Evolutionary conservation across 2,888 invertebrate species (phyloP), one percentile per base, ranked within the genome.

Genomic region (Rutpela maculata): DNA sequence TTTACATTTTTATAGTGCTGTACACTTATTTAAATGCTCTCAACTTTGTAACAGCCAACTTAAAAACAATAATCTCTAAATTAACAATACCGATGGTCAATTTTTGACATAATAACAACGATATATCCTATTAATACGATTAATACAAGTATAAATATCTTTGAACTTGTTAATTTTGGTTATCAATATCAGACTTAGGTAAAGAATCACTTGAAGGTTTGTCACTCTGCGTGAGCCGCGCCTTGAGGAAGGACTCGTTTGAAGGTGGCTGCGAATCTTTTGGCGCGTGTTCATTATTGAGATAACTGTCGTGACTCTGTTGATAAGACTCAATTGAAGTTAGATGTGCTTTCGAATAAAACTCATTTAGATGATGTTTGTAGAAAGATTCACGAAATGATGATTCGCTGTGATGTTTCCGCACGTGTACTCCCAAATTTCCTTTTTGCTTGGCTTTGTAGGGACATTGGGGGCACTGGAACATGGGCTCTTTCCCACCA

Each of bases 371-470:
- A 10, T 18, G 22, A 4, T 19, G 65, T 15, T 43, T 63, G n/a
- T 31, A 31, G 12, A 18, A 31, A 5, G 17, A 56, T 0, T 35
- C 57, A 1, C 15, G 43, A 4, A 55, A 9, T 1, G 17, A 17
- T 11, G 18, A 4, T 4, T 31, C 69, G 17, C 26, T 68, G 26
- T 70, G 70, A 12, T 70, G 60, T n/a, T 70, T 70, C 17, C 70
- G 35, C 2, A 70, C 26, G 89, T 96, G 96, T 19, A 95, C 95
- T 83, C 95, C 95, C 31, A 96, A 91, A 90, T 96, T 96, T 84
- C 96, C 95, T 71, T 95, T 92, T 88, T 96, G 96, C 87, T 96
- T 95, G 79, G 96, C 95, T 85, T 95, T 93, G 89, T 96, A 96
- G 81, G 94, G 93, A 89, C 96, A 96, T 88, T 94, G 93, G 12